These are phyloP conservation scores for Leucoma salicis DNA, from an alignment of 2,888 invertebrate genomes.

Conservation along the genomic window DNA sequence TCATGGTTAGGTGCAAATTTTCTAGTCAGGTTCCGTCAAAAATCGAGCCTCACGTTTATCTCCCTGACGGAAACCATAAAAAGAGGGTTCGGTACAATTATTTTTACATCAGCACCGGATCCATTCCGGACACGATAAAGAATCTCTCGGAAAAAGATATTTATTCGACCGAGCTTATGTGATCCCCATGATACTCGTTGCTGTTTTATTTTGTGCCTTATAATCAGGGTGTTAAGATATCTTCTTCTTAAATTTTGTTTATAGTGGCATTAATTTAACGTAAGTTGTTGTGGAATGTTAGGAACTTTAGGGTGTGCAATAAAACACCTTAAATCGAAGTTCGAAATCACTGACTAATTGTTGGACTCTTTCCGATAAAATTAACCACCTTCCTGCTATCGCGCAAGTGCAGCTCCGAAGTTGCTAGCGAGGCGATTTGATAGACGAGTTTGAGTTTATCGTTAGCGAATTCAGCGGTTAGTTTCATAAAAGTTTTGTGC, in stretches of 20 bases:
- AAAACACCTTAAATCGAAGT: conserved; percentile 60
- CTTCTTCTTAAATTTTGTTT: conserved; percentile 1
- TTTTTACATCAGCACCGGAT: conserved; percentile 63
- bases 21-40: no score
- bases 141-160: conserved; percentile 59
- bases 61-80: conserved; percentile 41
- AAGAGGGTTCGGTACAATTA: conserved; percentile 54
- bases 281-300: conserved; percentile 35
- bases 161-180: conserved; percentile 42
- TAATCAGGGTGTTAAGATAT: conserved; percentile 13
- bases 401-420: conserved; percentile 4
- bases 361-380: conserved; percentile 58
- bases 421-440: no score
- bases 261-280: conserved; percentile 17
- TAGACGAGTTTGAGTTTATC: no score
- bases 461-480: no score
- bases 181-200: conserved; percentile 15
- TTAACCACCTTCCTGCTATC: no score
- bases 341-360: conserved; percentile 66
- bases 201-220: conserved; percentile 27
- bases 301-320: conserved; percentile 54
- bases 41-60: conserved; percentile 39
- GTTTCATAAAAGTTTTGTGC: no score
- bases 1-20: no score
- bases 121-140: conserved; percentile 57